Base-by-base conservation (phyloP, 2,113 vertebrate genomes). In the Podarcis cretensis region DNA sequence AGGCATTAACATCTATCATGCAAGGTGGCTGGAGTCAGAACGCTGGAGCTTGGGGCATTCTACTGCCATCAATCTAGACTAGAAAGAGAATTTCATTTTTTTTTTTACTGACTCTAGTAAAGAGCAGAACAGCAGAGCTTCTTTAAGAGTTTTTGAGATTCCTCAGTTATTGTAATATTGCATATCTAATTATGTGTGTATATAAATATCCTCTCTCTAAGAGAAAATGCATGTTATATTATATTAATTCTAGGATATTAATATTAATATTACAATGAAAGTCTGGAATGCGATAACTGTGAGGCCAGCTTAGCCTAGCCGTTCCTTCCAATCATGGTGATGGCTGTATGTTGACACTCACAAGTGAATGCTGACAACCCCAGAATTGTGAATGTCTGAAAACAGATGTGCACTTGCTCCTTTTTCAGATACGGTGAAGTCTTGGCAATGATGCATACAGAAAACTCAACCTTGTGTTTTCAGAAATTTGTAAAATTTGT, bases 1-100 rank as follows among this genome's bases (percentile, higher is more conserved):
- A 90, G 83, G 82, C 82, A 95, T 95, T 94, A 95, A 92, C 85
- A 90, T 95, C 91, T 91, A 97, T 95, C 94, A 95, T 89, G 90
- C 92, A 93, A 91, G 85, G 73, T 95, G 87, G 91, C 91, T 94
- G 91, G 86, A 90, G 20, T 89, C 89, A 79, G 89, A 94, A 91
- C 86, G 30, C 48, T 93, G 32, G 66, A 90, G 73, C 87, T 92
- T 89, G 89, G 35, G 79, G 66, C 91, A 89, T 92, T 91, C 93
- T 82, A 93, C 68, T 88, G 81, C 68, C 89, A 86, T 90, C 88
- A 93, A 88, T 92, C 88, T 88, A 87, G 90, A 94, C 9, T 10
- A 75, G 84, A 2, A 74, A 93, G 86, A 30, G 80, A 90, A 93
- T 92, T 93, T 89, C 59, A 89, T 90, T 95, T 89, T 91, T n/a